These are phyloP conservation scores for Xanthorhoe designata DNA, from an alignment of 2,888 invertebrate species.

Conservation along the genomic window DNA sequence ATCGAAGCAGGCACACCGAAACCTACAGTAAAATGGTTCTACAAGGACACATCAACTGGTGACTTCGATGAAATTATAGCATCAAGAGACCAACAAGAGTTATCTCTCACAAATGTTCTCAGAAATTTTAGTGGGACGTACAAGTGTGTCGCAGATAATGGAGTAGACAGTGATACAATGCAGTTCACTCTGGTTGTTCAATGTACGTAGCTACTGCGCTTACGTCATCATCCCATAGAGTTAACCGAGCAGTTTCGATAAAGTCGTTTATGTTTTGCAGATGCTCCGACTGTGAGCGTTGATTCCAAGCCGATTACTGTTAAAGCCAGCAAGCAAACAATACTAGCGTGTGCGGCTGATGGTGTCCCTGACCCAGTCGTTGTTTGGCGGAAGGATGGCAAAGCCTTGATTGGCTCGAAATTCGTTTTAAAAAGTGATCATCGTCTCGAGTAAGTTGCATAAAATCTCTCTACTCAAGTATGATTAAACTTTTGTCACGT, in stretches of 20 bases:
- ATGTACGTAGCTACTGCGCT: constrained; percentile 13
- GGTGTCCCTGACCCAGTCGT: constrained; percentile 22
- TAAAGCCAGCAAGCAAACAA: constrained; percentile 11
- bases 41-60: constrained; percentile 1
- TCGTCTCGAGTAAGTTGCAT: constrained; percentile 16
- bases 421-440: constrained; percentile 20
- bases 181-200: constrained; percentile 12
- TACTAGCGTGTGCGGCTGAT: constrained; percentile 11
- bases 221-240: too few relatives aligned
- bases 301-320: not conserved
- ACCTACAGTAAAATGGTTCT: constrained; percentile 20
- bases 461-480: not conserved
- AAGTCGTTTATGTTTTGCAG: constrained; percentile 2
- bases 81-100: constrained; percentile 5
- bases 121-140: constrained; percentile 16
- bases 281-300: constrained; percentile 16
- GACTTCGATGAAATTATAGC: constrained; percentile 14
- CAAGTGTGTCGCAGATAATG: constrained; percentile 22
- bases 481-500: not conserved
- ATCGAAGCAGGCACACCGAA: constrained; percentile 20
- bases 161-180: constrained; percentile 13
- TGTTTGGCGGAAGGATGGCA: constrained; percentile 16
- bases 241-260: too few relatives aligned
- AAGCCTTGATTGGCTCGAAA: constrained; percentile 2
- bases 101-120: constrained; percentile 8